Conservation (phyloP, 2,113 vertebrate genomes). For the Sceloporus undulatus region DNA sequence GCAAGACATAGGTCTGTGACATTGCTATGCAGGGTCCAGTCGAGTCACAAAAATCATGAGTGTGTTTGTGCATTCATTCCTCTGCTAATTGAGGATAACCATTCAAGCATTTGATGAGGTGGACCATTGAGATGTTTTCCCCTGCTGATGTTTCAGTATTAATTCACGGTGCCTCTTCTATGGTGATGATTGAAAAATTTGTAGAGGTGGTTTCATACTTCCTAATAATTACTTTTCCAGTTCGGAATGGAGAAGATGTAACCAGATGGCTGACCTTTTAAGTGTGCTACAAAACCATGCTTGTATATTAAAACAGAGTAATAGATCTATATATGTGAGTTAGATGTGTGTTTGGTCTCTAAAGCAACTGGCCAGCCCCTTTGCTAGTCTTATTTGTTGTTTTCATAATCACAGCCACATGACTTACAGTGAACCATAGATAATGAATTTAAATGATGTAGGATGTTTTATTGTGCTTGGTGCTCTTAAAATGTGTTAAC, state of each 20-base stretch:
- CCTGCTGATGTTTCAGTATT: not conserved
- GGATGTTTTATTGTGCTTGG: not conserved
- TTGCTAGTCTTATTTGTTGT: not conserved
- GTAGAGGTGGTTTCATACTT: not conserved
- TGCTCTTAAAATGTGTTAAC: not conserved
- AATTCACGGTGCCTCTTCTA: not conserved
- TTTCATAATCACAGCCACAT: not conserved
- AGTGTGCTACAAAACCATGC: not conserved
- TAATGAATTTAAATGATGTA: not conserved
- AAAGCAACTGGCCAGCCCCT: not conserved
- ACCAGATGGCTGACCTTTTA: constrained; percentile 1
- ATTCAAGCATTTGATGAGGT: not conserved
- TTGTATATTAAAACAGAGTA: not conserved
- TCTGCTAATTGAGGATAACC: not conserved
- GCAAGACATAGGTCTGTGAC: not conserved
- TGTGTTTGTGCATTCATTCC: not conserved
- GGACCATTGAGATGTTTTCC: not conserved
- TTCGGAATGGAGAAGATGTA: not conserved
- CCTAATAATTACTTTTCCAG: constrained; percentile 2
- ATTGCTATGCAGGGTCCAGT: not conserved
- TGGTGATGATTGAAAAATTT: not conserved
- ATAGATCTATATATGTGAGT: not conserved
- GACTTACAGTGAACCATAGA: not conserved
- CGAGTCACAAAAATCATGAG: too few relatives aligned
- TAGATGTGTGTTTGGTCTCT: constrained; percentile 12